Conservation (phyloP, 2,797 vertebrate species). For the Todus mexicanus region DNA sequence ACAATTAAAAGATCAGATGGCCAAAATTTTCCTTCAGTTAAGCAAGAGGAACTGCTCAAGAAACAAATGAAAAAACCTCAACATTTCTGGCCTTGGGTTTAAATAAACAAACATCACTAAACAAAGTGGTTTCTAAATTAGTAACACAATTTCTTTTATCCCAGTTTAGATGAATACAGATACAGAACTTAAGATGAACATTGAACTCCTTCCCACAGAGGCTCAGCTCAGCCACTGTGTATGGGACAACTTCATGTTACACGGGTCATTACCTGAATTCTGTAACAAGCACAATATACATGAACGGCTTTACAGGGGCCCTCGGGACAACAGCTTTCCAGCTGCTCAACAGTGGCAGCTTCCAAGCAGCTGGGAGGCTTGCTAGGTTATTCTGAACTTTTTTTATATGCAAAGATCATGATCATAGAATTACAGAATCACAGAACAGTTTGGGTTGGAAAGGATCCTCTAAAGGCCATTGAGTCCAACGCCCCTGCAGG, state of each 20-base stretch:
- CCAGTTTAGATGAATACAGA: neutral
- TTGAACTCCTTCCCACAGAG: neutral
- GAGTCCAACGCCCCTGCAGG: too few relatives aligned
- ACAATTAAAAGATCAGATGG: slow-evolving; percentile 13
- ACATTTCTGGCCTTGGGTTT: slow-evolving; percentile 23
- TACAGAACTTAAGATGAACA: neutral
- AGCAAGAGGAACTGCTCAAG: slow-evolving; percentile 30
- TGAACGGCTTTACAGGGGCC: neutral
- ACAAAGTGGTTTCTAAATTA: slow-evolving; percentile 24
- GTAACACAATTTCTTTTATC: slow-evolving; percentile 3
- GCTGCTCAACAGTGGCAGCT: neutral
- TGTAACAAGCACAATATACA: neutral
- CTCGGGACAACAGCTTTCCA: neutral
- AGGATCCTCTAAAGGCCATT: too few relatives aligned
- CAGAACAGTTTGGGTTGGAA: too few relatives aligned
- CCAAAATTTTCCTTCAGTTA: slow-evolving; percentile 9
- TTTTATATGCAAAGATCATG: neutral
- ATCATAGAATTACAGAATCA: too few relatives aligned
- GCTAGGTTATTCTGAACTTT: neutral
- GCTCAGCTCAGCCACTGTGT: neutral
- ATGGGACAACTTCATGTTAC: neutral
- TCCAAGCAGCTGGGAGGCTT: neutral
- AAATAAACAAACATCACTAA: slow-evolving; percentile 52
- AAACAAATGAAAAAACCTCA: slow-evolving; percentile 26
- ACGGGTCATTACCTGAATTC: neutral